A percentile compares a stretch with the other conserved stretches of the same genome.
These are phyloP conservation scores for Malacosoma neustria DNA, from an alignment of 2,888 invertebrate species.

Conservation along the genomic window DNA sequence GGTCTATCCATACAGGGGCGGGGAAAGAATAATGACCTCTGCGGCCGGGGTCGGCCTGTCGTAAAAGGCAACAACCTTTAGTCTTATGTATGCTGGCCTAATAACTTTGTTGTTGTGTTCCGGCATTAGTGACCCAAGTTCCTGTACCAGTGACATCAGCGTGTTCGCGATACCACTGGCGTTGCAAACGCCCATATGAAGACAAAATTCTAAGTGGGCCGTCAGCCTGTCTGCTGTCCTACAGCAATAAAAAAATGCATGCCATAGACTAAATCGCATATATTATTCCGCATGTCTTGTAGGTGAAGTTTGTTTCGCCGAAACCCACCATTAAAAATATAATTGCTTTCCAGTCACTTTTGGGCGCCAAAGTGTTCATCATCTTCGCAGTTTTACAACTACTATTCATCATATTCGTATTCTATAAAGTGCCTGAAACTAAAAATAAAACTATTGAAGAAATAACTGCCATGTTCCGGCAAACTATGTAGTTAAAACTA, in stretches of 20 bases:
- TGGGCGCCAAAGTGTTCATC: conserved; percentile 84
- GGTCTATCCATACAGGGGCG: too few species aligned
- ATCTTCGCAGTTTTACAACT: conserved; percentile 85
- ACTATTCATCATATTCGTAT: conserved; percentile 85
- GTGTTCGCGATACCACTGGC: too few species aligned
- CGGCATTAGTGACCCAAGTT: too few species aligned
- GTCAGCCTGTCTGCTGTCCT: too few species aligned
- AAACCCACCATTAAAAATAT: neutral
- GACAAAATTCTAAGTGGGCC: too few species aligned
- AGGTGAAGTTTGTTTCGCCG: neutral
- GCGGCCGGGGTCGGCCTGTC: neutral
- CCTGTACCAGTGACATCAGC: too few species aligned
- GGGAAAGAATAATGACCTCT: too few species aligned
- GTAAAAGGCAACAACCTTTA: too few species aligned
- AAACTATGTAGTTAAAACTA: conserved; percentile 61
- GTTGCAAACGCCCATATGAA: too few species aligned
- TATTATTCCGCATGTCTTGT: conserved; percentile 2
- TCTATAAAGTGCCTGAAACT: conserved; percentile 91
- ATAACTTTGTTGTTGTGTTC: too few species aligned
- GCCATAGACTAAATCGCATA: too few species aligned
- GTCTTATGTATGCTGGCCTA: neutral
- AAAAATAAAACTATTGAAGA: conserved; percentile 91
- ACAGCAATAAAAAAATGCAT: too few species aligned
- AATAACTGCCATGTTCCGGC: conserved; percentile 87
- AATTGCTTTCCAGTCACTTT: conserved; percentile 48